Evolutionary conservation across 2,888 invertebrate genomes (phyloP).

Genomic region (Achlya flavicornis): DNA sequence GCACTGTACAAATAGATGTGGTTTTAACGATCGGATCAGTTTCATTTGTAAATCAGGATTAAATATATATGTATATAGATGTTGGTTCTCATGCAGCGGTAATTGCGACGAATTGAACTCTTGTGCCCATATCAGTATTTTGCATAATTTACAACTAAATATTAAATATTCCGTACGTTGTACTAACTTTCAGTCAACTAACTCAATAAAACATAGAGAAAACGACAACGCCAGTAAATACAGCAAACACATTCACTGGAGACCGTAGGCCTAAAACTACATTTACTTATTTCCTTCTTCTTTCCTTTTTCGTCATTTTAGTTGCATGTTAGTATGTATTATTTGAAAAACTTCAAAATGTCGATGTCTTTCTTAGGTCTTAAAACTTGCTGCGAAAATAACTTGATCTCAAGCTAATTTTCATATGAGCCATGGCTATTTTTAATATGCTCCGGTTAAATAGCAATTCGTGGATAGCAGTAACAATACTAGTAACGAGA

Average conservation of each 20-base stretch:
- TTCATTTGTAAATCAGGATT: background rate
- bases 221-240: conserved; percentile 45
- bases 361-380: no score
- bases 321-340: background rate
- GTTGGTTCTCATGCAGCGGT: background rate
- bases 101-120: no score
- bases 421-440: background rate
- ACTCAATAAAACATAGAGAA: conserved; percentile 47
- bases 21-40: background rate
- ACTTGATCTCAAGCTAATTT: no score
- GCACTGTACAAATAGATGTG: background rate
- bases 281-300: conserved; percentile 9
- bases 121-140: background rate
- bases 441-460: background rate
- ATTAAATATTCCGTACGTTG: background rate
- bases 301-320: background rate
- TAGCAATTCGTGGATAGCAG: background rate
- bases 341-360: background rate
- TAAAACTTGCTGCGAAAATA: no score
- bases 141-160: background rate
- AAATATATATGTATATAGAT: background rate
- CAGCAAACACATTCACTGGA: conserved; percentile 46
- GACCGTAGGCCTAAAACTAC: conserved; percentile 26
- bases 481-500: no score
- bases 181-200: conserved; percentile 21